phyloP scores from a whole-genome alignment of 2,888 invertebrate species.

The Emmelina monodactyla region DNA sequence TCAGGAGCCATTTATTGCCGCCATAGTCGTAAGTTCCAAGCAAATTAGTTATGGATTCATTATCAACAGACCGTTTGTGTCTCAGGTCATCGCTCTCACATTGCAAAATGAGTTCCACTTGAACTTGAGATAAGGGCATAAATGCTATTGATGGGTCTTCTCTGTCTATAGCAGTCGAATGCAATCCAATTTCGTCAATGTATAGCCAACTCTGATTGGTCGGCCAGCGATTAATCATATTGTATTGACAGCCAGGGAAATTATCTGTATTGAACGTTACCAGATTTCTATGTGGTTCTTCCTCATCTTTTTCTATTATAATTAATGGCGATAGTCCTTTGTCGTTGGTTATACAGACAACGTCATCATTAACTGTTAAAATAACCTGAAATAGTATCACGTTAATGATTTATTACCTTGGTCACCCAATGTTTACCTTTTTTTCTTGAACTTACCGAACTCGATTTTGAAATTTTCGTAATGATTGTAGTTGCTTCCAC shows the following conservation, averaged over 20 bases:
- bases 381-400: conserved; percentile 26
- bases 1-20: conserved; percentile 42
- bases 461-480: conserved; percentile 26
- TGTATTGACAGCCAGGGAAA: conserved; percentile 33
- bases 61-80: conserved; percentile 29
- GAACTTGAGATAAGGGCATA: conserved; percentile 54
- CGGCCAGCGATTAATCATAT: conserved; percentile 45
- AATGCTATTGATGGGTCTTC: conserved; percentile 51
- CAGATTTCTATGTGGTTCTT: conserved; percentile 34
- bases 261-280: conserved; percentile 26
- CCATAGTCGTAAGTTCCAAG: conserved; percentile 42
- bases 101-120: conserved; percentile 43
- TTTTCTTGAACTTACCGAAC: conserved; percentile 25
- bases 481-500: conserved; percentile 36
- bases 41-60: conserved; percentile 19
- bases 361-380: conserved; percentile 30
- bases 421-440: neutral
- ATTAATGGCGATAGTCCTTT: conserved; percentile 37
- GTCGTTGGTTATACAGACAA: conserved; percentile 25
- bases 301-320: conserved; percentile 45
- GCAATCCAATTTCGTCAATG: conserved; percentile 39
- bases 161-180: conserved; percentile 42
- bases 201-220: conserved; percentile 43
- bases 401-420: neutral
- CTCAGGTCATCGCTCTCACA: conserved; percentile 29